phyloP scores from a whole-genome alignment of 2,113 vertebrate genomes.

The Sula dactylatra region DNA sequence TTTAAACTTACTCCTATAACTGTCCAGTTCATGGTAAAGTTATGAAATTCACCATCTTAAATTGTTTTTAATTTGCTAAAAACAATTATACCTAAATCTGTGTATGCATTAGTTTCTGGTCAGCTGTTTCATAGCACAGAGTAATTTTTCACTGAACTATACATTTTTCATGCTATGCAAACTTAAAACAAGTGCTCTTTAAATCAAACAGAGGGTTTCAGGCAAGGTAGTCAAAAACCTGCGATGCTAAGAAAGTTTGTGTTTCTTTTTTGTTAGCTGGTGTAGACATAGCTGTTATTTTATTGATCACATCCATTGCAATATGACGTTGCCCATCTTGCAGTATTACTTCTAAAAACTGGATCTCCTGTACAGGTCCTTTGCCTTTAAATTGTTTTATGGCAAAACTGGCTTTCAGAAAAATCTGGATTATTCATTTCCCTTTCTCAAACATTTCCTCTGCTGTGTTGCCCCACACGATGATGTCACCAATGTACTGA shows the following conservation, averaged over 20 bases:
- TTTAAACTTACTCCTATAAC: neutral
- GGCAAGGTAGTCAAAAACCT: neutral
- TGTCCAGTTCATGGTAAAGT: neutral
- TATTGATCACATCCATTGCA: neutral
- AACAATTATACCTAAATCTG: neutral
- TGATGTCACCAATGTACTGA: neutral
- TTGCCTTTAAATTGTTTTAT: neutral
- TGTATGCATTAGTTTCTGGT: neutral
- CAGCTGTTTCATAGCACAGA: neutral
- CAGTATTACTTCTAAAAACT: neutral
- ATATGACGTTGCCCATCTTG: neutral
- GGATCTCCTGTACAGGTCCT: neutral
- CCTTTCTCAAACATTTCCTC: neutral
- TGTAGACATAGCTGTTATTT: neutral
- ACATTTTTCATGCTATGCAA: neutral
- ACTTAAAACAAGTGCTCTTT: neutral
- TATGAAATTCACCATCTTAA: neutral
- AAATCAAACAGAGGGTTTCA: neutral
- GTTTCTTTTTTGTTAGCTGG: neutral
- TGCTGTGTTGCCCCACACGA: rapidly evolving
- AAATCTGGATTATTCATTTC: neutral
- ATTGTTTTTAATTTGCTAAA: neutral
- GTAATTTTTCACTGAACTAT: neutral
- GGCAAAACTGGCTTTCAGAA: neutral
- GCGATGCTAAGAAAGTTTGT: neutral